Evolutionary conservation across 2,113 vertebrate genomes (phyloP).

Genomic region (Chrysemys picta): DNA sequence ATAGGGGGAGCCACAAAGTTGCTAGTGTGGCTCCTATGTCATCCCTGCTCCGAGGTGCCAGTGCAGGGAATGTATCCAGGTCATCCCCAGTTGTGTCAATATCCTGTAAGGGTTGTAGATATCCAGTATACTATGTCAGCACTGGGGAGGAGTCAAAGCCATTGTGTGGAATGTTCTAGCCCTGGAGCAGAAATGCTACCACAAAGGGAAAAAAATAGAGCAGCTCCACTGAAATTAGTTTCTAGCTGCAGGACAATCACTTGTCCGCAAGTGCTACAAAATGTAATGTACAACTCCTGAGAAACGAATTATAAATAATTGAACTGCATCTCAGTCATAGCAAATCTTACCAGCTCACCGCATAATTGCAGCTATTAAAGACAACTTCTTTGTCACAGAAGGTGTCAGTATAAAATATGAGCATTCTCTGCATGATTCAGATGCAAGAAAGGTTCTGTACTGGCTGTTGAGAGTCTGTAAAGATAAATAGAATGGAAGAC

Average conservation of each 20-base stretch:
- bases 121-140: not conserved
- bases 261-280: not conserved
- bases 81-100: not conserved
- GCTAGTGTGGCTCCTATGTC: not conserved
- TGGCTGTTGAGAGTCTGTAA: not conserved
- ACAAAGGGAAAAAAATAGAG: accelerated
- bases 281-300: slow-evolving; percentile 1
- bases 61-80: not conserved
- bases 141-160: not conserved
- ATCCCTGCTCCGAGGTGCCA: not conserved
- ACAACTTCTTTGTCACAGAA: slow-evolving; percentile 24
- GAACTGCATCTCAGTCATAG: slow-evolving; percentile 21
- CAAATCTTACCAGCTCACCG: slow-evolving; percentile 12
- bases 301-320: slow-evolving; percentile 59
- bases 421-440: not conserved
- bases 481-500: not conserved
- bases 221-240: not conserved
- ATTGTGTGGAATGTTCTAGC: not conserved
- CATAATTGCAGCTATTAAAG: slow-evolving; percentile 50
- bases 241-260: not conserved
- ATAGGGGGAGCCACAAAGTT: not conserved
- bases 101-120: not conserved
- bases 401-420: not conserved
- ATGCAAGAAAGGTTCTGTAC: not conserved
- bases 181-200: not conserved